Evolutionary conservation across 2,113 vertebrate genomes (phyloP).

Genomic region (Amphilophus citrinellus): DNA sequence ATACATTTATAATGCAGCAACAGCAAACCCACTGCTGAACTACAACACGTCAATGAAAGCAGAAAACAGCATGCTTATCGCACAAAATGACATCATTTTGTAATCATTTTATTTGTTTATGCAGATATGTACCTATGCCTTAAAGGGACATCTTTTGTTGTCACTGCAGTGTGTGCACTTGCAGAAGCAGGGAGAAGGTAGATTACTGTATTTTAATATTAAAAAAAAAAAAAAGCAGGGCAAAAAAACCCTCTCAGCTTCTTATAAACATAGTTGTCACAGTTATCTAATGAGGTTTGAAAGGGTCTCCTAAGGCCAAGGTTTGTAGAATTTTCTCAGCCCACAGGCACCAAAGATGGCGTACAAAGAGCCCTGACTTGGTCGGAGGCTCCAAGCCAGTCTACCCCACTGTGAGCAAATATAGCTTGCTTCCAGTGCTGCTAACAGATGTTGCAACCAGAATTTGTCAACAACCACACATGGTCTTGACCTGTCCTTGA

Average conservation of each 20-base stretch:
- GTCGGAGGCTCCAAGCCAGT: neutral
- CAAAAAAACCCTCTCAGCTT: neutral
- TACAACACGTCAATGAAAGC: neutral
- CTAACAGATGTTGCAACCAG: constrained; percentile 69
- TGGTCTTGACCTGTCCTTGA: constrained; percentile 60
- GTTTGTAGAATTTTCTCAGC: neutral
- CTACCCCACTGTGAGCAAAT: neutral
- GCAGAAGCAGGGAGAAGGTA: neutral
- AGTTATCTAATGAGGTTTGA: constrained; percentile 22
- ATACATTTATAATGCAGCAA: neutral
- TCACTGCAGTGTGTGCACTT: neutral
- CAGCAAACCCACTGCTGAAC: neutral
- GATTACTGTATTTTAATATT: neutral
- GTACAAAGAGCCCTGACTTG: neutral
- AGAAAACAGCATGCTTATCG: neutral
- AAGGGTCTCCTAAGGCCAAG: constrained; percentile 16
- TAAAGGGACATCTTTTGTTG: neutral
- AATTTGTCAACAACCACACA: constrained; percentile 47
- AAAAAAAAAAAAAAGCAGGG: neutral
- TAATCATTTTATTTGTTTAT: neutral
- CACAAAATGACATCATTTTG: neutral
- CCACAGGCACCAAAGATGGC: neutral
- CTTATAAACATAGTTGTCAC: neutral
- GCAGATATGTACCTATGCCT: neutral
- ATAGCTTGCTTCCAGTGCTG: neutral